phyloP scores from a whole-genome alignment of 2,888 invertebrate genomes.

The Coelinius sp. region DNA sequence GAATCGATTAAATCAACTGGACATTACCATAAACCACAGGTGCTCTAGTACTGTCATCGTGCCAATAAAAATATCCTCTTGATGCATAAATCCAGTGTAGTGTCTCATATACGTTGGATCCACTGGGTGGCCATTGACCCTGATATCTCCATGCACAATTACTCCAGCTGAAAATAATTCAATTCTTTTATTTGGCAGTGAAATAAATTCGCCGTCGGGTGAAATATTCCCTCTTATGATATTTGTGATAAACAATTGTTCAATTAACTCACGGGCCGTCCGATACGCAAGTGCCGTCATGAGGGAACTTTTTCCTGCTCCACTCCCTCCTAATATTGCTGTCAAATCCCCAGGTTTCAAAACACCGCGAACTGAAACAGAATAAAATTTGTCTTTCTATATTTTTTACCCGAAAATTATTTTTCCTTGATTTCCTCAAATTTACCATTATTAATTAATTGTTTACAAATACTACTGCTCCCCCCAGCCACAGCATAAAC shows the following conservation, averaged over 20 bases:
- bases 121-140: slow-evolving; percentile 82
- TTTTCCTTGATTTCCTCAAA: neutral
- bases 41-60: slow-evolving; percentile 90
- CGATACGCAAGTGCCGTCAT: slow-evolving; percentile 88
- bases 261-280: slow-evolving; percentile 77
- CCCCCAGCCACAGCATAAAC: slow-evolving; percentile 76
- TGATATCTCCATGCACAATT: slow-evolving; percentile 83
- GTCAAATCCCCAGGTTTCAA: slow-evolving; percentile 86
- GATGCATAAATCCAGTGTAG: slow-evolving; percentile 91
- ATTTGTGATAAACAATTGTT: too few relatives aligned
- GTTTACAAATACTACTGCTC: slow-evolving; percentile 74
- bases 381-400: neutral
- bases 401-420: neutral
- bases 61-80: slow-evolving; percentile 90
- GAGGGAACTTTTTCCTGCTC: slow-evolving; percentile 91
- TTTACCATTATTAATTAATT: slow-evolving; percentile 83
- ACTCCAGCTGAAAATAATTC: slow-evolving; percentile 74
- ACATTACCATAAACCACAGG: slow-evolving; percentile 88
- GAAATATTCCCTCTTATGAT: too few relatives aligned
- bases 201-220: too few relatives aligned
- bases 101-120: slow-evolving; percentile 82
- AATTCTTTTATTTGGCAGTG: neutral
- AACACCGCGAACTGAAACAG: slow-evolving; percentile 80
- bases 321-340: slow-evolving; percentile 89
- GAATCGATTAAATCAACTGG: too few relatives aligned